Conservation (phyloP, 2,797 vertebrate genomes). For the Sparus aurata region DNA sequence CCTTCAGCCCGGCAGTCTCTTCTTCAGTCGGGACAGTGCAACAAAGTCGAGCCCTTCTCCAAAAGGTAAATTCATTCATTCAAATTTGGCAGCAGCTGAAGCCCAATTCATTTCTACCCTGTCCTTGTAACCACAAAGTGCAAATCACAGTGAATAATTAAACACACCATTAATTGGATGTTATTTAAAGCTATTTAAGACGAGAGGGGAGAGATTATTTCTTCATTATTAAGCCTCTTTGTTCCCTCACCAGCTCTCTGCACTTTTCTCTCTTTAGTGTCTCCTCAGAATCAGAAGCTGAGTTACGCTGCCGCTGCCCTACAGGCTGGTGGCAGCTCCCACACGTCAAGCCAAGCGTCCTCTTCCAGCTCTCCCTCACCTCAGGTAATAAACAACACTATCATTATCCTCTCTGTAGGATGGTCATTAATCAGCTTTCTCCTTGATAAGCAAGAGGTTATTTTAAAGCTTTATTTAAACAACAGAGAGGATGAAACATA, state of each 20-base stretch:
- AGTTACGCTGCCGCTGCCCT: constrained; percentile 90
- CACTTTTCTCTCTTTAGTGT: constrained; percentile 63
- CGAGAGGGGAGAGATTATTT: constrained; percentile 12
- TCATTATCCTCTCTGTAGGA: neutral
- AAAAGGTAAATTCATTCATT: constrained; percentile 71
- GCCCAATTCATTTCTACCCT: neutral
- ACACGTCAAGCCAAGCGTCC: constrained; percentile 55
- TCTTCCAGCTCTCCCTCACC: constrained; percentile 70
- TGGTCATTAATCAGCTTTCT: constrained; percentile 4
- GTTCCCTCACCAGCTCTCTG: constrained; percentile 3
- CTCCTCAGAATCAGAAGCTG: constrained; percentile 83
- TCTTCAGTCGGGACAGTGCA: constrained; percentile 87
- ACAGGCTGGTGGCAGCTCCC: constrained; percentile 78
- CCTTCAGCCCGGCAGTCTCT: constrained; percentile 90
- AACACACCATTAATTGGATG: neutral
- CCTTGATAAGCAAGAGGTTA: neutral
- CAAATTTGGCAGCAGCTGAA: neutral
- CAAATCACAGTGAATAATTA: neutral
- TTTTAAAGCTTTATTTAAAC: constrained; percentile 2
- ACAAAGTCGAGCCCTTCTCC: constrained; percentile 76
- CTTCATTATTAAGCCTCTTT: constrained; percentile 24
- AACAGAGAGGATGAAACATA: neutral
- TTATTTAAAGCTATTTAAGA: constrained; percentile 20
- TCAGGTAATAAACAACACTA: constrained; percentile 80
- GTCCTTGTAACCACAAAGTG: constrained; percentile 2